phyloP scores from a whole-genome alignment of 2,113 vertebrate genomes.

The Chaetura pelagica region DNA sequence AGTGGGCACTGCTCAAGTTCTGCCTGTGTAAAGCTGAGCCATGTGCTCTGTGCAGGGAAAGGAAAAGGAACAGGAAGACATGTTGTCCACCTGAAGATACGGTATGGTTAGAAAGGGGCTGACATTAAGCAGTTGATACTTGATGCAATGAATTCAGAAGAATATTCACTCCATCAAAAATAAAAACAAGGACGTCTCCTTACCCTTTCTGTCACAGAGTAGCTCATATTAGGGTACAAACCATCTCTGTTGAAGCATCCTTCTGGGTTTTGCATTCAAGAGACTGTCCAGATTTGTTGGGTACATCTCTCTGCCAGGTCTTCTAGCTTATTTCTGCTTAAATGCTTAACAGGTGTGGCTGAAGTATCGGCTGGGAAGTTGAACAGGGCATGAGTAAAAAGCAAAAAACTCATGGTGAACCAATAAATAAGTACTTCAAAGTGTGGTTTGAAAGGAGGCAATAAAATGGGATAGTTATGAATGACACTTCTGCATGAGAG shows the following conservation, averaged over 20 bases:
- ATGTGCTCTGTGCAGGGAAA: neutral
- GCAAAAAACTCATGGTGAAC: neutral
- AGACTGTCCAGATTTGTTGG: neutral
- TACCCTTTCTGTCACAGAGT: neutral
- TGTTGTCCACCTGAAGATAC: neutral
- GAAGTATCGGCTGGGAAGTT: neutral
- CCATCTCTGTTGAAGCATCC: neutral
- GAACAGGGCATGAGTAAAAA: neutral
- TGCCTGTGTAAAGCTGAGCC: neutral
- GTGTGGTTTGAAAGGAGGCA: neutral
- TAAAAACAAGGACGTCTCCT: neutral
- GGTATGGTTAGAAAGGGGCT: neutral
- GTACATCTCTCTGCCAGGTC: neutral
- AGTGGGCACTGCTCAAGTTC: neutral
- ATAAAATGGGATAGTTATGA: neutral
- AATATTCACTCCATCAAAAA: neutral
- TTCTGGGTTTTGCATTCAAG: neutral
- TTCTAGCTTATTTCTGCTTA: neutral
- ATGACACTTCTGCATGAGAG: neutral
- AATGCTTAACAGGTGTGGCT: neutral
- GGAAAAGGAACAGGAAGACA: neutral
- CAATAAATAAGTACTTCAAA: neutral
- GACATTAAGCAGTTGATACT: neutral
- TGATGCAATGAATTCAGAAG: neutral
- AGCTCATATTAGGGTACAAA: neutral